phyloP scores from a whole-genome alignment of 2,888 invertebrate genomes.

The Carterocephalus palaemon region DNA sequence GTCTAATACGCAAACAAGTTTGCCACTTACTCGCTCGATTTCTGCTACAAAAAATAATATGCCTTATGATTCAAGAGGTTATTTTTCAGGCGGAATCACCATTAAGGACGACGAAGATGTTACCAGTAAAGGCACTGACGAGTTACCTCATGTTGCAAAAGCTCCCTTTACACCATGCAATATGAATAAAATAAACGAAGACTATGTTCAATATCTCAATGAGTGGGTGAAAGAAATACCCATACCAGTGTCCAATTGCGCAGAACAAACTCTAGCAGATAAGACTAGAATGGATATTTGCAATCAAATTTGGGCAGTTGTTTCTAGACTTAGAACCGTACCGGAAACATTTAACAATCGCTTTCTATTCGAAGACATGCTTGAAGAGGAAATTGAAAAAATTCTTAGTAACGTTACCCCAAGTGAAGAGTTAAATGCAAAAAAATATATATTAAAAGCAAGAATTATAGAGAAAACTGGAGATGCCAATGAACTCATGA shows the following conservation, averaged over 20 bases:
- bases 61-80: background rate
- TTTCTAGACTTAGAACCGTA: slow-evolving; percentile 50
- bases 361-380: slow-evolving; percentile 50
- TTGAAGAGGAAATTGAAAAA: slow-evolving; percentile 57
- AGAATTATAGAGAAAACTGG: slow-evolving; percentile 48
- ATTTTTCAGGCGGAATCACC: slow-evolving; percentile 5
- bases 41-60: background rate
- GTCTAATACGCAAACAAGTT: background rate
- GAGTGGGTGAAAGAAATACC: slow-evolving; percentile 52
- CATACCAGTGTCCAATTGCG: slow-evolving; percentile 33
- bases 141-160: background rate
- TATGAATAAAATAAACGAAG: slow-evolving; percentile 39
- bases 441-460: slow-evolving; percentile 44
- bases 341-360: slow-evolving; percentile 42
- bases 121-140: background rate
- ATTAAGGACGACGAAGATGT: slow-evolving; percentile 10
- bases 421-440: slow-evolving; percentile 40
- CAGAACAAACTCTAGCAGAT: slow-evolving; percentile 38
- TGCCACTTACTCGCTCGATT: background rate
- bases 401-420: slow-evolving; percentile 49
- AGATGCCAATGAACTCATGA: slow-evolving; percentile 40
- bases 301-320: slow-evolving; percentile 50
- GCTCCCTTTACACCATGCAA: slow-evolving; percentile 3
- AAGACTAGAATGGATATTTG: slow-evolving; percentile 46
- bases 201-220: slow-evolving; percentile 44